A percentile compares a stretch with the other conserved stretches of the same genome.
Conservation (phyloP, 2,797 vertebrate genomes). For the Artibeus jamaicensis region DNA sequence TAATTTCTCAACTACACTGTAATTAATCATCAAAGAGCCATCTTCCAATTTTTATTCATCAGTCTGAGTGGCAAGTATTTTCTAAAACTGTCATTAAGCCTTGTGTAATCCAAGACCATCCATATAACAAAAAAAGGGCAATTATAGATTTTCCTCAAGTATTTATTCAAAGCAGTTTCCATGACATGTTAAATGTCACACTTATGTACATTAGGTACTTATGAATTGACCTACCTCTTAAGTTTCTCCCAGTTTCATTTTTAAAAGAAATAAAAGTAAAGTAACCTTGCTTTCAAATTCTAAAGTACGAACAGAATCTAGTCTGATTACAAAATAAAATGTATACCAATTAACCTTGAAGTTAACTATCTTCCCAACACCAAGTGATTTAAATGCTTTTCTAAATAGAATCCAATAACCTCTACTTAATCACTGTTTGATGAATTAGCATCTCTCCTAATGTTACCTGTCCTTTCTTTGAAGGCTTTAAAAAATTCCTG, state of each 20-base stretch:
- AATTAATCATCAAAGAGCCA: conserved; percentile 7
- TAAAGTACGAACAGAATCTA: conserved; percentile 47
- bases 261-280: conserved; percentile 26
- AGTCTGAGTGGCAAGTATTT: conserved; percentile 9
- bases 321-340: conserved; percentile 48
- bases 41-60: conserved; percentile 30
- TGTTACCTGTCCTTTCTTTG: not conserved
- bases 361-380: not conserved
- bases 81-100: conserved; percentile 52
- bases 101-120: conserved; percentile 24
- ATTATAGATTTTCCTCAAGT: conserved; percentile 36
- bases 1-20: conserved; percentile 45
- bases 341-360: conserved; percentile 16
- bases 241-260: conserved; percentile 21
- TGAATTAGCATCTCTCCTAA: not conserved
- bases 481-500: not conserved
- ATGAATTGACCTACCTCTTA: conserved; percentile 43
- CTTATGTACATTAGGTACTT: conserved; percentile 37
- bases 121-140: conserved; percentile 37
- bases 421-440: not conserved
- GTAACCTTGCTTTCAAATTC: conserved; percentile 44
- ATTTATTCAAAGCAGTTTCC: conserved; percentile 59
- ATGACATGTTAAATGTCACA: conserved; percentile 61
- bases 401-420: conserved; percentile 31
- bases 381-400: not conserved